Evolutionary conservation across 2,797 vertebrate species (phyloP), one percentile per base, ranked within the genome.

Genomic region (Eleutherodactylus coqui): DNA sequence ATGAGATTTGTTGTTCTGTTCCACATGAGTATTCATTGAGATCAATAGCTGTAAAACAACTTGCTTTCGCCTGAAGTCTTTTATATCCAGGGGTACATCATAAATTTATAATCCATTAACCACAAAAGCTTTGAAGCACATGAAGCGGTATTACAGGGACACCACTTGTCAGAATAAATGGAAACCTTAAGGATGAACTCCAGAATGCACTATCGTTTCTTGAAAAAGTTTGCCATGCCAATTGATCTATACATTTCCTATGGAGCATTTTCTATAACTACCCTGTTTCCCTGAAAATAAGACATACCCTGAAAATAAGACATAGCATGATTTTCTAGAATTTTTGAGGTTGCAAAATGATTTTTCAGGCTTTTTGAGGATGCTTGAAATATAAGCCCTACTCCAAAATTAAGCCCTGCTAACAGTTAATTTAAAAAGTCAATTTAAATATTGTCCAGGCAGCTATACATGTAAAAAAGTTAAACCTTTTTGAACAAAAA

Each of bases 41-140:
- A 78, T 78, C 83, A 78, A 53, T 78, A 41, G 32, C 29, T 78
- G 47, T 78, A 69, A 85, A 77, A 51, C 45, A 43, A 34, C 45
- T 78, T 11, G 24, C 38, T 11, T 73, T 73, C 81, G 24, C 53
- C 21, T 43, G 36, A 24, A 38, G 17, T 53, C 13, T 82, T 70
- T 69, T 69, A 53, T 51, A 53, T 73, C 34, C 70, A 41, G 6
- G 34, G 53, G 36, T 43, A 16, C 34, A 53, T 73, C 51, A 55
- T 83, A 72, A 73, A 83, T 70, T 27, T 58, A 58, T 55, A 36
- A 51, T 55, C 47, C 53, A 38, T 41, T 43, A 73, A 79, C 24
- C n/a, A 62, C 7, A 58, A 60, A 58, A 60, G 11, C 55, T 36
- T 64, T 5, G 13, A n/a, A 36, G 36, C 34, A 24, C 32, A 14